Evolutionary conservation across 1,140 invertebrate genomes (phyloP), one percentile per base, ranked within the genome.

Genomic region (Tenebrio molitor): DNA sequence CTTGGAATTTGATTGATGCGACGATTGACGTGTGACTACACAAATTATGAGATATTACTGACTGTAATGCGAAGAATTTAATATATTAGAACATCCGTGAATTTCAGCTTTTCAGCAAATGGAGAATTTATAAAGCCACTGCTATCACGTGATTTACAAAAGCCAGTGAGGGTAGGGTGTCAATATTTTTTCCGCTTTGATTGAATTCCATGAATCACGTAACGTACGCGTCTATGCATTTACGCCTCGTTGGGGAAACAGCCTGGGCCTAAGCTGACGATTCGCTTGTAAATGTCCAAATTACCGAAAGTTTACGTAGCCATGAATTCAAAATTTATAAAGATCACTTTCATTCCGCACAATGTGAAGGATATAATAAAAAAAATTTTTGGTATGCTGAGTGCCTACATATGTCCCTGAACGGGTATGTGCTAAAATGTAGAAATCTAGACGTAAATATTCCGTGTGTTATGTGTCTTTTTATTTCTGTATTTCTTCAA

Each of bases 181-280:
- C 50, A 58, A 29, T 58, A 58, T 58, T 58, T 58, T 58, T 58
- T 58, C 23, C 44, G 50, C 8, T 58, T 25, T 58, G 50, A 58
- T 58, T 58, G 50, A 58, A 58, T 29, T 58, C 50, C 50, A 58
- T 29, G 50, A 58, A 58, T 58, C 50, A 58, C 23, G 50, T 58
- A 58, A 58, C 23, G 50, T 58, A 58, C 50, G 50, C 50, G n/a
- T n/a, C 23, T 29, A 33, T 58, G 50, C 50, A 14, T 58, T 58
- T 58, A 58, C 50, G 50, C 50, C 12, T 58, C 23, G 50, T 58
- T 58, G 23, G 50, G 50, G 50, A 33, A 19, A 15, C 12, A 58
- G 12, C 23, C 23, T 12, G 36, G 12, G n/a, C 36, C 50, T 58
- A 58, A 33, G 50, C 50, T 23, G 23, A 58, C 50, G 12, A 58